Evolutionary conservation across 2,797 vertebrate genomes (phyloP).

Genomic region (Enteromius trimaculatus): DNA sequence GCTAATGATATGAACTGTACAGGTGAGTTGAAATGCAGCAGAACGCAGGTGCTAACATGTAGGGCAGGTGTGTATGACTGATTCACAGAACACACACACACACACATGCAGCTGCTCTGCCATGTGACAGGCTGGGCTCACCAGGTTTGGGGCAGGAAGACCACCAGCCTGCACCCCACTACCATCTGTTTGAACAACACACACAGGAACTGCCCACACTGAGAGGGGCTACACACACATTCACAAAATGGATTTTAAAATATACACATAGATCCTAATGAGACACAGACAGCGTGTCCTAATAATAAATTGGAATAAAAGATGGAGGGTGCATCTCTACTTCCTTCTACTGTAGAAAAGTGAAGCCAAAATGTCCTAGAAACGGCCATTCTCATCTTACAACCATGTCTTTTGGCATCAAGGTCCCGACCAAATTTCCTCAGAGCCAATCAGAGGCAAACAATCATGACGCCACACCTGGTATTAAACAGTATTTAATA

Average conservation of each 20-base stretch:
- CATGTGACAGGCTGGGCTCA: constrained; percentile 58
- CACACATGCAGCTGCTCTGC: constrained; percentile 34
- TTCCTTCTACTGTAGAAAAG: neutral
- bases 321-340: neutral
- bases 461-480: neutral
- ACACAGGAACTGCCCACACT: constrained; percentile 1
- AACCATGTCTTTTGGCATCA: neutral
- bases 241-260: constrained; percentile 16
- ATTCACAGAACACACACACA: constrained; percentile 13
- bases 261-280: constrained; percentile 7
- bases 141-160: constrained; percentile 62
- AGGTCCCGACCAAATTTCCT: neutral
- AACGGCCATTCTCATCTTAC: neutral
- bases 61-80: constrained; percentile 20
- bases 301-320: neutral
- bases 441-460: neutral
- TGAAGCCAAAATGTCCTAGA: neutral
- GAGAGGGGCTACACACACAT: constrained; percentile 7
- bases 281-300: neutral
- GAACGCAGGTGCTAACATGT: neutral
- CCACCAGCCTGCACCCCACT: constrained; percentile 14
- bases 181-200: constrained; percentile 30
- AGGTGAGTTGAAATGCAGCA: neutral
- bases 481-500: neutral
- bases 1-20: neutral